phyloP scores from a whole-genome alignment of 2,113 vertebrate species.

The Gallinago paraguaiae region DNA sequence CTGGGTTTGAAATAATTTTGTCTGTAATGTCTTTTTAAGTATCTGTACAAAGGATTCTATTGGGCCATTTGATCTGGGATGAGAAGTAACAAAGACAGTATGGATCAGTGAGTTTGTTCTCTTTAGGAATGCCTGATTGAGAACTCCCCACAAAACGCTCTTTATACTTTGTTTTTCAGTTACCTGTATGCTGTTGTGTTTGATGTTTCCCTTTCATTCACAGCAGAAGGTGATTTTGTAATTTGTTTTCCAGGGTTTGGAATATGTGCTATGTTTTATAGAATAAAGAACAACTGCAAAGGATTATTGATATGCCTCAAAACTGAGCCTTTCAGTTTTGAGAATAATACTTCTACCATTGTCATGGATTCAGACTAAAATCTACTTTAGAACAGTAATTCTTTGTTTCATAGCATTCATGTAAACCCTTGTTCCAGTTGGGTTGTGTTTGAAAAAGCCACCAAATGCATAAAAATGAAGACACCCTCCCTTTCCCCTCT shows the following conservation, averaged over 20 bases:
- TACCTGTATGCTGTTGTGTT: not conserved
- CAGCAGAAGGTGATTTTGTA: not conserved
- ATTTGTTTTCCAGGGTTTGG: not conserved
- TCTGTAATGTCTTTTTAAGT: slow-evolving; percentile 18
- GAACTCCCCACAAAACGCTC: not conserved
- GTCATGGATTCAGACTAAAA: not conserved
- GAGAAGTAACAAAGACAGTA: not conserved
- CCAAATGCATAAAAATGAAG: not conserved
- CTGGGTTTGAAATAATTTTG: slow-evolving; percentile 18
- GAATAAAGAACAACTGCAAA: not conserved
- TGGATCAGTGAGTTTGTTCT: not conserved
- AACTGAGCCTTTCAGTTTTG: not conserved
- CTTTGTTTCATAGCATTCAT: not conserved
- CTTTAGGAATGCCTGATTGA: not conserved
- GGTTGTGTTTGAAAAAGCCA: not conserved
- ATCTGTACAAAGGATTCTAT: slow-evolving; percentile 32
- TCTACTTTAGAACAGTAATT: not conserved
- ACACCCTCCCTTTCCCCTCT: too few species aligned
- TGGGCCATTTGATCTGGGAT: slow-evolving; percentile 44
- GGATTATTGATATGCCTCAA: not conserved
- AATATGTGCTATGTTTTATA: not conserved
- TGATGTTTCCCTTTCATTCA: not conserved
- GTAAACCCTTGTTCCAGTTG: not conserved
- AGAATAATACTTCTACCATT: not conserved
- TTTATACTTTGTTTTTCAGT: not conserved